Evolutionary conservation across 2,113 vertebrate genomes (phyloP).

Genomic region (Eretmochelys imbricata): DNA sequence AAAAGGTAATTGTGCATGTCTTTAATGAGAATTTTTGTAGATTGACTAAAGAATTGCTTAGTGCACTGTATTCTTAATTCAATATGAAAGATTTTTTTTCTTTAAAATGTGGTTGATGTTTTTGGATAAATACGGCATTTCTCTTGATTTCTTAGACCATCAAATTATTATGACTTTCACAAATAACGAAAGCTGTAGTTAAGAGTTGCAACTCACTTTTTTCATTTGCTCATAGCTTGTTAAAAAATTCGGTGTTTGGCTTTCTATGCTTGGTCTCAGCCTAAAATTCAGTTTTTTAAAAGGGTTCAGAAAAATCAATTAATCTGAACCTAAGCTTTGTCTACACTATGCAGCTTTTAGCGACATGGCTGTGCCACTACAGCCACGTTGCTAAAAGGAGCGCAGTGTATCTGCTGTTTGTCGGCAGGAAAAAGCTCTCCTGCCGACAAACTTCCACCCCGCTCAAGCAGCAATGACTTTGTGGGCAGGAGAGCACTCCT

Average conservation of each 20-base stretch:
- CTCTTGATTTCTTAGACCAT: neutral
- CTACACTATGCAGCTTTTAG: too few relatives aligned
- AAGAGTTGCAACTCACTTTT: neutral
- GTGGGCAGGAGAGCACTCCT: too few relatives aligned
- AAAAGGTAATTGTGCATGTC: neutral
- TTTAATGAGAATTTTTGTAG: neutral
- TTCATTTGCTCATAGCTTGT: neutral
- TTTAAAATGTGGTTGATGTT: neutral
- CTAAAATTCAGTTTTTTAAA: neutral
- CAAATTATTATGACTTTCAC: neutral
- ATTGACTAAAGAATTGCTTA: neutral
- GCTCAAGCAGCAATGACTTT: too few relatives aligned
- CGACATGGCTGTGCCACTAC: too few relatives aligned
- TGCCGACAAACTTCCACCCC: too few relatives aligned
- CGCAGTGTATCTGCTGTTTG: too few relatives aligned
- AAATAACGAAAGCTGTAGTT: neutral
- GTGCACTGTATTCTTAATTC: neutral
- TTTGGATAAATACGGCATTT: neutral
- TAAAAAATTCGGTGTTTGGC: neutral
- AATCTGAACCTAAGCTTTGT: neutral
- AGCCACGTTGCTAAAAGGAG: too few relatives aligned
- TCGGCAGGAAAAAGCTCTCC: too few relatives aligned
- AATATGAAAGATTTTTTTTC: neutral
- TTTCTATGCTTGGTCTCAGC: neutral
- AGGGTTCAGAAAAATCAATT: neutral